Percentiles rank a stretch among this genome's conserved stretches.
Evolutionary conservation across 1,140 invertebrate genomes (phyloP).

Genomic region (Hypsibius dujardini): DNA sequence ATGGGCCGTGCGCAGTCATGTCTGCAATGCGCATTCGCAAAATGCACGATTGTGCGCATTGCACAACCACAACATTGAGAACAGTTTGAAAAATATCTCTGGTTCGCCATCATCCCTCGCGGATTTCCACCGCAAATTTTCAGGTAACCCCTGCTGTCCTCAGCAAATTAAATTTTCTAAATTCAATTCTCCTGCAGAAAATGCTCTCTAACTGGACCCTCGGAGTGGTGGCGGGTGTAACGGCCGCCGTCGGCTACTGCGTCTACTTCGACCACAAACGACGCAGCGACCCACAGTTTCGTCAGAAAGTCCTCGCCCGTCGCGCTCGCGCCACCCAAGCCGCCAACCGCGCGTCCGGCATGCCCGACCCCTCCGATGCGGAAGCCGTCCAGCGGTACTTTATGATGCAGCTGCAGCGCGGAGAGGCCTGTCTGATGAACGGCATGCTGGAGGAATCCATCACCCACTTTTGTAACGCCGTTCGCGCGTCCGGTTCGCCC

Average conservation of each 20-base stretch:
- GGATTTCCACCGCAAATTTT: no score
- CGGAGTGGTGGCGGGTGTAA: neutral
- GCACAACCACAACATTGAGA: no score
- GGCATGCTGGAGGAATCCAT: neutral
- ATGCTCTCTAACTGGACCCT: neutral
- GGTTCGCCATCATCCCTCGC: no score
- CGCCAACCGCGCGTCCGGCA: conserved; percentile 18
- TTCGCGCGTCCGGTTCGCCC: neutral
- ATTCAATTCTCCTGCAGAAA: no score
- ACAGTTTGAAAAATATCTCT: no score
- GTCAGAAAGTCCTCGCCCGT: conserved; percentile 81
- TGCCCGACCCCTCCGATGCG: conserved; percentile 69
- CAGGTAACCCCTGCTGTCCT: no score
- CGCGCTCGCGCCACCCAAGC: conserved; percentile 37
- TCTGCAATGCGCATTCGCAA: no score
- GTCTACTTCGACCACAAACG: conserved; percentile 89
- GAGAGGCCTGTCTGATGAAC: conserved; percentile 5
- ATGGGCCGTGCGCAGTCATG: no score
- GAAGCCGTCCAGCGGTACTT: conserved; percentile 82
- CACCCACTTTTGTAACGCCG: conserved; percentile 5
- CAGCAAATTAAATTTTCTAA: no score
- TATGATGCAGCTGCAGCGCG: conserved; percentile 22
- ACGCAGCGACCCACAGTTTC: conserved; percentile 78
- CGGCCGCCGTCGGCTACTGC: conserved; percentile 60
- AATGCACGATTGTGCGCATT: no score